Percentiles rank a stretch among this genome's conserved stretches.
These are phyloP conservation scores for Drepana arcuata DNA, from an alignment of 1,140 invertebrate species.

Conservation along the genomic window DNA sequence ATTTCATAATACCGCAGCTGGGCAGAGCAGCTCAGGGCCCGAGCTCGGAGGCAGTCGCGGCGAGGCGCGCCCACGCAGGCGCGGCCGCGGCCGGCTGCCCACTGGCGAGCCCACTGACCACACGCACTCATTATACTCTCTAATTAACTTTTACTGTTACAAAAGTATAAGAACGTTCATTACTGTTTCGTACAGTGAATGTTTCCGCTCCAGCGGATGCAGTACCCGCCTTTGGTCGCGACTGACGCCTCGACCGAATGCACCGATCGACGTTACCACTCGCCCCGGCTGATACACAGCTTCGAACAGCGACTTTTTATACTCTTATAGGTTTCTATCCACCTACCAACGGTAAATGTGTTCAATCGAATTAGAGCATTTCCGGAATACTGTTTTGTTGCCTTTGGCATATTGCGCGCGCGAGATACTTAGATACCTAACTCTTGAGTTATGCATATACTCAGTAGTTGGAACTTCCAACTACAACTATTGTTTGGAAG, in stretches of 20 bases:
- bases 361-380: no score
- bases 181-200: slow-evolving; percentile 23
- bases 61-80: slow-evolving; percentile 15
- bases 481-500: no score
- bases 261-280: no score
- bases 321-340: no score
- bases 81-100: slow-evolving; percentile 12
- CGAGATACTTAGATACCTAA: no score
- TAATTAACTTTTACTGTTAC: slow-evolving; percentile 54
- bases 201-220: slow-evolving; percentile 14
- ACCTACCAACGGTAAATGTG: no score
- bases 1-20: slow-evolving; percentile 37
- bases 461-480: no score
- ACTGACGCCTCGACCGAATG: slow-evolving; percentile 2
- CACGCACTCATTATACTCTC: slow-evolving; percentile 35
- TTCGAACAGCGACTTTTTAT: no score
- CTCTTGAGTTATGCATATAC: no score
- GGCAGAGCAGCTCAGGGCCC: neutral
- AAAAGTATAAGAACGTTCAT: slow-evolving; percentile 33
- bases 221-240: slow-evolving; percentile 2
- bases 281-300: no score
- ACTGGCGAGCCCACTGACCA: slow-evolving; percentile 15
- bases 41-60: slow-evolving; percentile 8
- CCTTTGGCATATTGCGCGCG: no score
- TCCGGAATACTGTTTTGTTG: no score